Base-by-base conservation (phyloP, 2,797 vertebrate genomes). In the Sternotherus odoratus region DNA sequence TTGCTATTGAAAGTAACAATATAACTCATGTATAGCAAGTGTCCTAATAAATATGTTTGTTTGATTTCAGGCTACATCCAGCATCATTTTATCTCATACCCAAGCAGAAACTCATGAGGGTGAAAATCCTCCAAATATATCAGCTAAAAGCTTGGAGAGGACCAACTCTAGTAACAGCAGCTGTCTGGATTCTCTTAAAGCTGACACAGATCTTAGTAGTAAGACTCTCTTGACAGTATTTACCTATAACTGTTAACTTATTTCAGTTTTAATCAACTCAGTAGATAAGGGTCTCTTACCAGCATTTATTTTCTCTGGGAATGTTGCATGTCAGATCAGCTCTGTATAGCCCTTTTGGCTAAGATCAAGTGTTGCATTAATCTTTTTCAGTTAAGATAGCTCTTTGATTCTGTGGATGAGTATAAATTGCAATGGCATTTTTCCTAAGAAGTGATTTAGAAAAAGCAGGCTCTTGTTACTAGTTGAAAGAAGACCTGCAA, bases 141-240 rank as follows among this genome's bases (percentile, higher is more conserved):
- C 93, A 0, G 91, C 97, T 63, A 98, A 98, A 95, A 97, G 94
- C 77, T 89, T 95, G 12, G 98, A 98, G 77, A 98, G 96, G 53
- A 98, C 98, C 46, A 98, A 91, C 0, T 95, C 94, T 97, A 98
- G 95, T 93, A 98, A 94, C 94, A 98, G 98, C 95, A 98, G 98
- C 96, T 98, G 98, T 84, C 95, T 98, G 94, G 98, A 98, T 95
- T 98, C 97, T n/a, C 90, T 97, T 56, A 98, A 98, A 95, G 97
- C 95, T 94, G 99, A 99, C 74, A 78, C 98, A 84, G 98, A 99
- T 77, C 97, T 98, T 28, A 99, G 98, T 98, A 97, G 98, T 98
- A 98, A 98, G 97, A 84, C 17, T 77, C 51, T 36, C 12, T 43
- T 28, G 17, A 63, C 28, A 57, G 5, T 36, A 6, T 30, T 23